phyloP scores from a whole-genome alignment of 2,113 vertebrate genomes.

The Speoplatyrhinus poulsoni region DNA sequence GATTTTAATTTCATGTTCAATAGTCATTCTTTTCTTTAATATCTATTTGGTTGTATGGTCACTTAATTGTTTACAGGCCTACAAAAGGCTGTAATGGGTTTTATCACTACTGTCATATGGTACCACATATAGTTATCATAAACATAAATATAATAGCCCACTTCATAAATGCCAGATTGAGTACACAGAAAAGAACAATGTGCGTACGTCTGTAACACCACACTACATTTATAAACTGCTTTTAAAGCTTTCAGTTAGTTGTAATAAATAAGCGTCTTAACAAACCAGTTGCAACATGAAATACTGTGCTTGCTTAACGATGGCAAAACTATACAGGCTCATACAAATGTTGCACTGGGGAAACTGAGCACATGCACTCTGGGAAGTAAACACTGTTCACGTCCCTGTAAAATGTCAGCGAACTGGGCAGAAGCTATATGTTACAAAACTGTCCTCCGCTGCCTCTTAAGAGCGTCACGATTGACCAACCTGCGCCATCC shows the following conservation, averaged over 20 bases:
- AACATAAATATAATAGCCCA: constrained; percentile 1
- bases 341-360: constrained; percentile 50
- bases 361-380: constrained; percentile 60
- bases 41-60: constrained; percentile 18
- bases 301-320: constrained; percentile 1
- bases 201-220: constrained; percentile 30
- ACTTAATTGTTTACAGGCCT: constrained; percentile 12
- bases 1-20: too few species aligned
- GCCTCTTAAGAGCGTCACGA: constrained; percentile 36
- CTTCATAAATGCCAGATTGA: constrained; percentile 7
- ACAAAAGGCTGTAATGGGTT: constrained; percentile 10
- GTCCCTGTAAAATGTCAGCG: constrained; percentile 38
- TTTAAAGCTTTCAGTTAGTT: constrained; percentile 45
- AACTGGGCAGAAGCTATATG: constrained; percentile 47
- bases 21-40: background rate
- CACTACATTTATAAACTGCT: constrained; percentile 19
- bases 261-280: constrained; percentile 9
- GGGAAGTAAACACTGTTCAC: constrained; percentile 57
- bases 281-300: constrained; percentile 7
- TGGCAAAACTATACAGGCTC: constrained; percentile 43
- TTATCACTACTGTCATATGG: constrained; percentile 9
- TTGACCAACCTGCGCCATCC: constrained; percentile 29
- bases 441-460: constrained; percentile 49
- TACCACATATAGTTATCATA: background rate
- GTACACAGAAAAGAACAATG: constrained; percentile 10